These are phyloP conservation scores for Semaprochilodus insignis DNA, from an alignment of 2,797 vertebrate species.

Conservation along the genomic window DNA sequence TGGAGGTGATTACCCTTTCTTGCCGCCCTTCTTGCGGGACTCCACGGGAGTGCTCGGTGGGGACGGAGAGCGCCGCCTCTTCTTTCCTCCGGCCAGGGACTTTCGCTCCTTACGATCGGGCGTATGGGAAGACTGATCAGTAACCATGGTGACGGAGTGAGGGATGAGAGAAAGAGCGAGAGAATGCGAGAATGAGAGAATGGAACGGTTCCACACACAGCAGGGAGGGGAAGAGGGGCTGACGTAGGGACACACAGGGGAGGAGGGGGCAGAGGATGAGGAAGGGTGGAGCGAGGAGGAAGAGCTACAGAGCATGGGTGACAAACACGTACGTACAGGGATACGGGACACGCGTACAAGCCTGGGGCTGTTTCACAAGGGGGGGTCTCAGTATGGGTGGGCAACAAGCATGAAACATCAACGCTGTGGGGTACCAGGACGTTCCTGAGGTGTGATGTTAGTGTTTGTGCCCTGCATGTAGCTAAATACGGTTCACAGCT, in stretches of 20 bases:
- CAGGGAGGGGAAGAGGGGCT: slow-evolving; percentile 55
- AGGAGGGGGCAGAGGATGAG: slow-evolving; percentile 36
- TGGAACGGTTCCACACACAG: slow-evolving; percentile 80
- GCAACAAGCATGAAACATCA: too few relatives aligned
- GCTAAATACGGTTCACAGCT: too few relatives aligned
- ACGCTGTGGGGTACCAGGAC: too few relatives aligned
- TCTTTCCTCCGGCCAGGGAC: slow-evolving; percentile 87
- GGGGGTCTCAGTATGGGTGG: too few relatives aligned
- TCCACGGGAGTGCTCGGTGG: slow-evolving; percentile 90
- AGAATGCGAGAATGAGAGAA: slow-evolving; percentile 82
- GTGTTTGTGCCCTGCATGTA: too few relatives aligned
- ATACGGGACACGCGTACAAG: slow-evolving; percentile 38
- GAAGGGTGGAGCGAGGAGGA: slow-evolving; percentile 61
- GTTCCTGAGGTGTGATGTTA: too few relatives aligned
- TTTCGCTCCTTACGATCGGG: slow-evolving; percentile 97
- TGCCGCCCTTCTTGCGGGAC: slow-evolving; percentile 93
- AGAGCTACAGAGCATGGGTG: slow-evolving; percentile 75
- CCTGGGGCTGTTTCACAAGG: slow-evolving; percentile 24
- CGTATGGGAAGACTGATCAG: slow-evolving; percentile 94
- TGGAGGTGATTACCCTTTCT: slow-evolving; percentile 86
- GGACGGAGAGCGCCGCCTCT: slow-evolving; percentile 95
- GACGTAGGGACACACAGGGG: slow-evolving; percentile 41
- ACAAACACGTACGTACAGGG: slow-evolving; percentile 58
- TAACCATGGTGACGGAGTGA: slow-evolving; percentile 68
- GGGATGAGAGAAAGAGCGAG: slow-evolving; percentile 84